Percentiles rank a stretch among this genome's conserved stretches.
Conservation (phyloP, 2,113 vertebrate genomes). For the Regulus satrapa region DNA sequence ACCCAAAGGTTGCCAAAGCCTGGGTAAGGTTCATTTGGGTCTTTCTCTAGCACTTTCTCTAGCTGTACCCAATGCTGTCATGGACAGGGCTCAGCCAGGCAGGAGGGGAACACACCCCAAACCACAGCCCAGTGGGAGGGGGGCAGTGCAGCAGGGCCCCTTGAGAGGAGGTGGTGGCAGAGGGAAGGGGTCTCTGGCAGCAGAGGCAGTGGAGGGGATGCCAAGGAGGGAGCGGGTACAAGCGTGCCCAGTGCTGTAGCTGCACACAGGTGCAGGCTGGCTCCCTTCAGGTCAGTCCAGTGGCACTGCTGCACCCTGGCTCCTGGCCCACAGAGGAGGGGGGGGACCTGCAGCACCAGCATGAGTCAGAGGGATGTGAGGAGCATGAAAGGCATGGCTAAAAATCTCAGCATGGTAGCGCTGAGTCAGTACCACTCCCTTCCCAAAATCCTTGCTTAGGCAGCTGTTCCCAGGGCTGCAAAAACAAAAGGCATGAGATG, state of each 20-base stretch:
- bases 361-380: fast-evolving
- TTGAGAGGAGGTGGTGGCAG: not conserved
- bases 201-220: not conserved
- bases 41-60: not conserved
- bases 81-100: not conserved
- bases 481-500: not conserved
- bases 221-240: fast-evolving
- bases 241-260: fast-evolving
- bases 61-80: fast-evolving
- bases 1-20: not conserved
- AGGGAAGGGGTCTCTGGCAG: not conserved
- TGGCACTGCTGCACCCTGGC: fast-evolving
- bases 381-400: not conserved
- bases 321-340: fast-evolving
- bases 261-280: fast-evolving
- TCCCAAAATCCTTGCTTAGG: not conserved
- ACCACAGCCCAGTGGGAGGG: fast-evolving
- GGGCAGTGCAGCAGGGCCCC: not conserved
- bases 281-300: fast-evolving
- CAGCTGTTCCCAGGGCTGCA: not conserved
- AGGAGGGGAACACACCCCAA: not conserved
- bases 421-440: not conserved
- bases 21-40: not conserved
- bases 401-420: not conserved
- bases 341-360: not conserved